Base-by-base conservation (phyloP, 2,888 invertebrate genomes). In the Danaus chrysippus region DNA sequence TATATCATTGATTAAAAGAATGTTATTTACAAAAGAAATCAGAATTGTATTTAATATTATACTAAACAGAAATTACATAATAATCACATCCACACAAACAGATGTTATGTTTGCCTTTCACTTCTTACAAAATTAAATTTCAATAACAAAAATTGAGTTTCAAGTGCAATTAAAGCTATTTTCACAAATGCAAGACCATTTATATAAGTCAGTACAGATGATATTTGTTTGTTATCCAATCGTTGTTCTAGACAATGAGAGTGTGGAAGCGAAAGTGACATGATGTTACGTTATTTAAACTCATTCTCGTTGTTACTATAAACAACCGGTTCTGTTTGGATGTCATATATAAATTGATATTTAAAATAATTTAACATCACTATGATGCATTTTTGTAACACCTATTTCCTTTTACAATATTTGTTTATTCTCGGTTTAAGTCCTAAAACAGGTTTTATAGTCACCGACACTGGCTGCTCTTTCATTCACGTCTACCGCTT, bases 191-290 rank as follows among this genome's bases (percentile, higher is more conserved):
- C 73, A 73, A 76, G 76, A 76, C 63, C 67, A 71, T 84, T 87
- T 88, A 87, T 83, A 82, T 87, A 87, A 89, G 78, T 75, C 65
- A 58, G 73, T 82, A 83, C 77, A 76, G 80, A 83, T 84, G 84
- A 85, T 85, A 86, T 87, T 86, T 78, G 72, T 80, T 77, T 81
- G 86, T 89, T 89, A 89, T 87, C 82, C 88, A 90, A 89, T 84
- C 79, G 73, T 70, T 73, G 73, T 78, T 82, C 78, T 85, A 87
- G 83, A 89, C 89, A 89, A 90, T 89, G 86, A 85, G 83, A 79
- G 78, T 80, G 82, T 83, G 84, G 83, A 85, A 89, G 86, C 78
- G 88, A 89, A 89, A 90, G 87, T 86, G 82, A 84, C 87, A 86
- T 86, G 85, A 78, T 78, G 77, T 87, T 87, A 84, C 86, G 87